These are phyloP conservation scores for Mellilla xanthometata DNA, from an alignment of 2,888 invertebrate species.

Conservation along the genomic window DNA sequence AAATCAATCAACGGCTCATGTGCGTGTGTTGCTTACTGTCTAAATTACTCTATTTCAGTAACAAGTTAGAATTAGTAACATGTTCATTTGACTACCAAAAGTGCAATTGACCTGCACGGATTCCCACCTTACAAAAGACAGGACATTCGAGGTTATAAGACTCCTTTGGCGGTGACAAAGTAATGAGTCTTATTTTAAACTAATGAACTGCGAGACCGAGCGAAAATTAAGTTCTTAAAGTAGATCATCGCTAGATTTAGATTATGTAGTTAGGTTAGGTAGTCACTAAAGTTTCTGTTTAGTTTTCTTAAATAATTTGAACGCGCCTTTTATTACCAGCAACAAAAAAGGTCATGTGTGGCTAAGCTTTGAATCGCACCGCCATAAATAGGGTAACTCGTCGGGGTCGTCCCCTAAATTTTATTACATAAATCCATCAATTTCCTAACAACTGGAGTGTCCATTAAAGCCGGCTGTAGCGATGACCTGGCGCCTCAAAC, in stretches of 20 bases:
- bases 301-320: too few relatives aligned
- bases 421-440: constrained; percentile 22
- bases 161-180: constrained; percentile 22
- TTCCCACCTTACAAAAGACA: too few relatives aligned
- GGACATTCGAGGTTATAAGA: constrained; percentile 17
- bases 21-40: too few relatives aligned
- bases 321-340: background rate
- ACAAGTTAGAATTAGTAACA: too few relatives aligned
- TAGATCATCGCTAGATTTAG: too few relatives aligned
- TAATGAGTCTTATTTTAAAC: constrained; percentile 15
- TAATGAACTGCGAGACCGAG: background rate
- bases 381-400: constrained; percentile 1
- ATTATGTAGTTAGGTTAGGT: too few relatives aligned
- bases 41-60: too few relatives aligned
- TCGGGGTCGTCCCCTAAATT: constrained; percentile 12
- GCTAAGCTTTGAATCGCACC: background rate
- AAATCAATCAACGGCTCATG: too few relatives aligned
- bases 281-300: too few relatives aligned
- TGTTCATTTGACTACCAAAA: too few relatives aligned
- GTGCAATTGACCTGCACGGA: too few relatives aligned
- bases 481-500: constrained; percentile 49
- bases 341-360: constrained; percentile 2
- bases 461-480: constrained; percentile 31
- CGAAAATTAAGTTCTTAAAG: too few relatives aligned
- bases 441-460: constrained; percentile 22